These are phyloP conservation scores for Baronia brevicornis DNA, from an alignment of 2,888 invertebrate species.

Conservation along the genomic window DNA sequence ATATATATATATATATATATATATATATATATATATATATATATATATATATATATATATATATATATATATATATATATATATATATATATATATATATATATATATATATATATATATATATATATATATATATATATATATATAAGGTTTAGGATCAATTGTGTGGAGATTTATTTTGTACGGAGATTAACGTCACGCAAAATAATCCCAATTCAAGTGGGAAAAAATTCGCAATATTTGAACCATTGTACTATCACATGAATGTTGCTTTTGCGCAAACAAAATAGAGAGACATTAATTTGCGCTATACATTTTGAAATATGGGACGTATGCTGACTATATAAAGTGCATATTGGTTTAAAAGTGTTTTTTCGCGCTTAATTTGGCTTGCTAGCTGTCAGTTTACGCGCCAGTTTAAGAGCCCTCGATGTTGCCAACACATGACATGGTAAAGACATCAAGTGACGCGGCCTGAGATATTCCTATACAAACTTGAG, in stretches of 20 bases:
- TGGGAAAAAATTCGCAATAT: slow-evolving; percentile 18
- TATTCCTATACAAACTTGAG: slow-evolving; percentile 24
- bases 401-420: slow-evolving; percentile 51
- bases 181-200: slow-evolving; percentile 22
- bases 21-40: no score
- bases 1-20: no score
- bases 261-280: slow-evolving; percentile 15
- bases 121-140: no score
- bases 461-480: slow-evolving; percentile 46
- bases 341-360: slow-evolving; percentile 18
- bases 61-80: no score
- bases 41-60: no score
- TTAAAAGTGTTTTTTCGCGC: slow-evolving; percentile 24
- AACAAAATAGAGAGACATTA: slow-evolving; percentile 9
- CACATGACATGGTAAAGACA: slow-evolving; percentile 56
- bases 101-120: no score
- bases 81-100: no score
- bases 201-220: slow-evolving; percentile 20
- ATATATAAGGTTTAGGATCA: slow-evolving; percentile 2
- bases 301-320: neutral
- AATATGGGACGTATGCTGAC: slow-evolving; percentile 5
- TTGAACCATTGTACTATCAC: slow-evolving; percentile 13
- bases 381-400: slow-evolving; percentile 26
- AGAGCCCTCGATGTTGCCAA: slow-evolving; percentile 58
- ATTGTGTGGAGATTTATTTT: slow-evolving; percentile 1